Conservation (phyloP, 1,140 invertebrate genomes). For the Periplaneta americana region DNA sequence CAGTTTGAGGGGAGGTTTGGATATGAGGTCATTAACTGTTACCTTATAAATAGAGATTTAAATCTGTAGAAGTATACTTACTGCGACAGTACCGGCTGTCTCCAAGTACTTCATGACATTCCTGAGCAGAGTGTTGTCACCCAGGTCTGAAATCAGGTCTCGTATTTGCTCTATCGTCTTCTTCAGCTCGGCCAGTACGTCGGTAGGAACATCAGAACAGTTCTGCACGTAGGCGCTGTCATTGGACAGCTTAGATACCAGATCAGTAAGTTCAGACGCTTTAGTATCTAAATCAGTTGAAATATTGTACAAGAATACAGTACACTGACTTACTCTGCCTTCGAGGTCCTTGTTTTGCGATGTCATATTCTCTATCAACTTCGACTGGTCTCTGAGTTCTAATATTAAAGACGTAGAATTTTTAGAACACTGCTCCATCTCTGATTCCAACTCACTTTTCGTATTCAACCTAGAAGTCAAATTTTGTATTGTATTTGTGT, state of each 20-base stretch:
- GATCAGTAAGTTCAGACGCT: no score
- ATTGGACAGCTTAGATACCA: background rate
- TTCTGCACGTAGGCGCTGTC: background rate
- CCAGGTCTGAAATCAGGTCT: background rate
- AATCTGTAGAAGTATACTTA: background rate
- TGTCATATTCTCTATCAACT: no score
- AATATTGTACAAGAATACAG: no score
- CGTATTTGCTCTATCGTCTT: background rate
- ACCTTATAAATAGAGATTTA: background rate
- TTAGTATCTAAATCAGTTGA: no score
- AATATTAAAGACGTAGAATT: background rate
- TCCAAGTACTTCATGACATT: background rate
- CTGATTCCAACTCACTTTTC: background rate
- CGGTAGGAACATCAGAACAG: background rate
- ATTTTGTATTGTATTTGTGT: background rate
- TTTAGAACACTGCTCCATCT: background rate
- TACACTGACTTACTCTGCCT: no score
- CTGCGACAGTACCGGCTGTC: background rate
- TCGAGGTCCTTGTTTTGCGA: no score
- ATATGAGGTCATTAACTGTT: background rate
- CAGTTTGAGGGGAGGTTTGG: no score
- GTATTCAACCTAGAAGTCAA: background rate
- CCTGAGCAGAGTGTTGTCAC: background rate
- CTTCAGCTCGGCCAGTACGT: background rate
- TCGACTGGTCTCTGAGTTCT: background rate